These are phyloP conservation scores for Neotoma lepida DNA, from an alignment of 2,113 vertebrate genomes.

Conservation along the genomic window DNA sequence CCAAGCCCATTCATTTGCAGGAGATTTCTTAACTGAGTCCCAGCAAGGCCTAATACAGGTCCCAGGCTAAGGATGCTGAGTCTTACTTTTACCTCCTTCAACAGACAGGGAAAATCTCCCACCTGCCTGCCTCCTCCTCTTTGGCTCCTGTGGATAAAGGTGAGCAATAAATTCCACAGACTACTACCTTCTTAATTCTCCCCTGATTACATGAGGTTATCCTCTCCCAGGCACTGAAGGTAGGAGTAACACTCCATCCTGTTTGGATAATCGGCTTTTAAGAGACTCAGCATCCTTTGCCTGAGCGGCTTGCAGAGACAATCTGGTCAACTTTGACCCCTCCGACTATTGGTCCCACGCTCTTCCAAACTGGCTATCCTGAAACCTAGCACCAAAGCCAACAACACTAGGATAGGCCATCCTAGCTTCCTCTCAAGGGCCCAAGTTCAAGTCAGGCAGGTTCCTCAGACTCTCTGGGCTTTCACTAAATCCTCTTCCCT, in stretches of 20 bases:
- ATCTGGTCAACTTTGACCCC: background rate
- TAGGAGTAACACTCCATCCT: slow-evolving; percentile 52
- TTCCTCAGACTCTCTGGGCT: background rate
- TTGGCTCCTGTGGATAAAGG: background rate
- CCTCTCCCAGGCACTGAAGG: background rate
- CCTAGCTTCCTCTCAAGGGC: background rate
- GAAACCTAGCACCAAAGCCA: background rate
- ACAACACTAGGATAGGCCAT: background rate
- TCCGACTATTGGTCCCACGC: too few species aligned
- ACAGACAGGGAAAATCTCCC: background rate
- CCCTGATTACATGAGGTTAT: background rate
- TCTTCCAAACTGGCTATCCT: background rate
- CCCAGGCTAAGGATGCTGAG: background rate
- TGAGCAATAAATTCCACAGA: slow-evolving; percentile 62
- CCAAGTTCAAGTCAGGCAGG: background rate
- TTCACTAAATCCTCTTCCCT: background rate
- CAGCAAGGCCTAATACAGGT: background rate
- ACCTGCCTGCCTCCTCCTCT: background rate
- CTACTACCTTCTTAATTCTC: slow-evolving; percentile 68
- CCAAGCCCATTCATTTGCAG: background rate
- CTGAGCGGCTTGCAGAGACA: background rate
- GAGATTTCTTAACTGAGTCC: too few species aligned
- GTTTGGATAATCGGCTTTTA: slow-evolving; percentile 28
- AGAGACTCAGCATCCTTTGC: background rate
- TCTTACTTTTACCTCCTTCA: background rate